phyloP scores from a whole-genome alignment of 2,113 vertebrate species.

The Ibidorhyncha struthersii region DNA sequence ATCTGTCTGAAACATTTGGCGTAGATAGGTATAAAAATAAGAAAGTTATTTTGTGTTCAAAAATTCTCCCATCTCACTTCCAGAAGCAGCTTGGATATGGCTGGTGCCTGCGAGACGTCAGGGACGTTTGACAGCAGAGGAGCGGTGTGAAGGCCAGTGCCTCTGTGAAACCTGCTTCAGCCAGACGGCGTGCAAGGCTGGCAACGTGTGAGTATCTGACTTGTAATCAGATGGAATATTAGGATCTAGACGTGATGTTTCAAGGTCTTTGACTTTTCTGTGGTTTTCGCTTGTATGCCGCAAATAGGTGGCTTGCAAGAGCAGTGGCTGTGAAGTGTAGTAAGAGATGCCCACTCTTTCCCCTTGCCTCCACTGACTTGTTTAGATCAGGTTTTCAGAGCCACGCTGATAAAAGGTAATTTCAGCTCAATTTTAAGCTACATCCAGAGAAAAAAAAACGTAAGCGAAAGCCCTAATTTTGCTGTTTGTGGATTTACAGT shows the following conservation, averaged over 20 bases:
- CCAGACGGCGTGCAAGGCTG: background rate
- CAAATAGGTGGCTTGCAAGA: background rate
- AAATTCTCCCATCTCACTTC: background rate
- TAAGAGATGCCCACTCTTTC: background rate
- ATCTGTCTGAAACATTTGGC: background rate
- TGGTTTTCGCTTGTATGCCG: background rate
- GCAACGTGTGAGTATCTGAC: accelerated
- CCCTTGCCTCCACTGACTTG: background rate
- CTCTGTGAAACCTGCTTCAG: accelerated
- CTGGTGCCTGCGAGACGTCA: background rate
- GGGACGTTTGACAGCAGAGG: background rate
- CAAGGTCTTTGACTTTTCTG: background rate
- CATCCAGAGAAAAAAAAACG: background rate
- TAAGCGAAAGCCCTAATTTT: slow-evolving; percentile 1
- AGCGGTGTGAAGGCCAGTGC: background rate
- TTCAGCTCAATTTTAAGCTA: background rate
- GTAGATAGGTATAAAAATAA: background rate
- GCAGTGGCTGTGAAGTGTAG: background rate
- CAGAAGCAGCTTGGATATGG: background rate
- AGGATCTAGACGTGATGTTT: background rate
- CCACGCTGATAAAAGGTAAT: background rate
- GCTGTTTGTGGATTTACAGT: slow-evolving; percentile 6
- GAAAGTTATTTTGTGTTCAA: background rate
- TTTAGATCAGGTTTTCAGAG: background rate
- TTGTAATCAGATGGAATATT: accelerated